Evolutionary conservation across 2,797 vertebrate genomes (phyloP).

Genomic region (Vipera ursinii): DNA sequence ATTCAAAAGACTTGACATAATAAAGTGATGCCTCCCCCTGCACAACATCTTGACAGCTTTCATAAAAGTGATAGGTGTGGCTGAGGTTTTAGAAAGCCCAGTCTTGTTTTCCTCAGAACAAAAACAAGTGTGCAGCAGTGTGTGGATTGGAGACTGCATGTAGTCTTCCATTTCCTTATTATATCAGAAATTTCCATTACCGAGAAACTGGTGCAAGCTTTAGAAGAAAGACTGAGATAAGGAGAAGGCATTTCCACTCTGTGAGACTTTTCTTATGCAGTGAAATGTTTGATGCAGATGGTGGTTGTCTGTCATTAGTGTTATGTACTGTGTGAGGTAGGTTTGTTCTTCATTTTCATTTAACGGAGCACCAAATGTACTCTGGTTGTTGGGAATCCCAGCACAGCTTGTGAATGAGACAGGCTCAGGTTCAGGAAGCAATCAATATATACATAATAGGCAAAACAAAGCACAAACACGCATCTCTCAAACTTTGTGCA

Average conservation of each 20-base stretch:
- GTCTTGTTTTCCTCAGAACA: conserved; percentile 46
- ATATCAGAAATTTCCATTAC: conserved; percentile 60
- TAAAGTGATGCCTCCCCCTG: background rate
- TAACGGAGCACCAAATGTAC: conserved; percentile 9
- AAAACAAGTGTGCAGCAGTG: conserved; percentile 50
- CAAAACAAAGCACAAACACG: background rate
- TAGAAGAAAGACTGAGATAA: conserved; percentile 55
- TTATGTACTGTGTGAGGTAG: conserved; percentile 10
- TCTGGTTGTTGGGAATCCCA: background rate
- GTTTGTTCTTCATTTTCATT: conserved; percentile 1
- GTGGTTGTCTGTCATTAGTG: conserved; percentile 10
- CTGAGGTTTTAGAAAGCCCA: conserved; percentile 47
- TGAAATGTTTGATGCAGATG: conserved; percentile 51
- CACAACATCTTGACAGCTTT: background rate
- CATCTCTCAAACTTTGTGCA: background rate
- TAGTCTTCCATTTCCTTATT: conserved; percentile 57
- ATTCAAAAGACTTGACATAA: conserved; percentile 18
- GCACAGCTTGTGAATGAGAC: background rate
- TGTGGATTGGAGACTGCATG: conserved; percentile 25
- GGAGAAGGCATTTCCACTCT: conserved; percentile 58
- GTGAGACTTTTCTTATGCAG: conserved; percentile 32
- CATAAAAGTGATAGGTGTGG: conserved; percentile 30
- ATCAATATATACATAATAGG: background rate
- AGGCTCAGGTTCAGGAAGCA: background rate
- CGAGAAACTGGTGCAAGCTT: conserved; percentile 63